A percentile compares a stretch with the other conserved stretches of the same genome.
Conservation (phyloP, 2,888 invertebrate species). For the Barypeithes pellucidus region DNA sequence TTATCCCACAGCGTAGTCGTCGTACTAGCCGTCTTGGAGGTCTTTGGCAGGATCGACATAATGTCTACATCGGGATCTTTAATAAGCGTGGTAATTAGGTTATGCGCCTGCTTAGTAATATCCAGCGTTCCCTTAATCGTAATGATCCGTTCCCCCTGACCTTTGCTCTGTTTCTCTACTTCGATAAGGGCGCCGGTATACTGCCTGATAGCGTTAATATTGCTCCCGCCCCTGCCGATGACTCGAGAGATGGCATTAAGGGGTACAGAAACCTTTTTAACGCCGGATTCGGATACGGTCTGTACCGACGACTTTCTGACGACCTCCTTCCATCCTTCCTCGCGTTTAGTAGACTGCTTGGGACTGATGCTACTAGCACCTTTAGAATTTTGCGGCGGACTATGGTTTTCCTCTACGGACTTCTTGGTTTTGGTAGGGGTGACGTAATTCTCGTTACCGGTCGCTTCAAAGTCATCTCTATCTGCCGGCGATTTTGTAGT, state of each 20-base stretch:
- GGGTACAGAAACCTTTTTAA: conserved; percentile 95
- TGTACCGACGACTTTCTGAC: conserved; percentile 73
- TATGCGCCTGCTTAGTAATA: conserved; percentile 93
- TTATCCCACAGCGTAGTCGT: conserved; percentile 76
- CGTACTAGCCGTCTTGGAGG: conserved; percentile 72
- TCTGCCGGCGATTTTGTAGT: conserved; percentile 79
- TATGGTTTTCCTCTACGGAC: conserved; percentile 54
- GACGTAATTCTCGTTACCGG: conserved; percentile 77
- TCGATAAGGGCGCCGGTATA: conserved; percentile 98
- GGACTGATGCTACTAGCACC: conserved; percentile 74
- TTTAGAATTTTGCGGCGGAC: conserved; percentile 59
- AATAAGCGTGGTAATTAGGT: conserved; percentile 91
- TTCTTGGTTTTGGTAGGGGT: conserved; percentile 69
- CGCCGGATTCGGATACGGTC: conserved; percentile 72
- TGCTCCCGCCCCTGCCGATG: conserved; percentile 97
- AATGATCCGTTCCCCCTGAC: conserved; percentile 94
- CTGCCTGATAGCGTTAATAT: conserved; percentile 97
- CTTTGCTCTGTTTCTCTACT: conserved; percentile 97
- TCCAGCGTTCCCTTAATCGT: conserved; percentile 96
- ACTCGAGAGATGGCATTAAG: conserved; percentile 96
- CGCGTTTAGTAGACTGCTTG: conserved; percentile 79
- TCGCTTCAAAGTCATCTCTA: conserved; percentile 82
- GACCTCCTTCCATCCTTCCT: conserved; percentile 98
- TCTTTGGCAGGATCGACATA: conserved; percentile 82
- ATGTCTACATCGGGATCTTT: conserved; percentile 97